These are phyloP conservation scores for Pteronotus mesoamericanus DNA, from an alignment of 2,797 vertebrate species.

Conservation along the genomic window DNA sequence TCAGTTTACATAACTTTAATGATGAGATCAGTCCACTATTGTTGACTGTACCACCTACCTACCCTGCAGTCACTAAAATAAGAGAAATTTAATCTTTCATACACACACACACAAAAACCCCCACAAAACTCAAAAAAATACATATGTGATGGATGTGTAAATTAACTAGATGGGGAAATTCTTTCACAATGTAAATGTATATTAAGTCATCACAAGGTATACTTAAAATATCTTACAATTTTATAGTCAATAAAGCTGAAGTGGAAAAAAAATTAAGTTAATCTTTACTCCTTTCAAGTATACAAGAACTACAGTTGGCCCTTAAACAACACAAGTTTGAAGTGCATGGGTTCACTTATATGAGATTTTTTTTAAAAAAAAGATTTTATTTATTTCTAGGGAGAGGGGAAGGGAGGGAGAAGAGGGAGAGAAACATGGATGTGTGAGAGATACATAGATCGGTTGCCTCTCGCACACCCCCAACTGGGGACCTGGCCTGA, in stretches of 20 bases:
- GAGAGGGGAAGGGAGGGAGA: no score
- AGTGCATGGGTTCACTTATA: background rate
- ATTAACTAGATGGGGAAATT: background rate
- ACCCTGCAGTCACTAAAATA: constrained; percentile 27
- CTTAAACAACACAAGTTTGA: background rate
- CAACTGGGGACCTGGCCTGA: no score
- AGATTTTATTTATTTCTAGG: no score
- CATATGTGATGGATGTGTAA: background rate
- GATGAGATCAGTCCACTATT: constrained; percentile 4
- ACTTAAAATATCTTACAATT: background rate
- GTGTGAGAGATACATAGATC: no score
- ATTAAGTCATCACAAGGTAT: background rate
- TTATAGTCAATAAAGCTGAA: background rate
- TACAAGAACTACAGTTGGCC: background rate
- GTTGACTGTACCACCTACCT: background rate
- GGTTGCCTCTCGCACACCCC: no score
- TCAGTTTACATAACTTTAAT: background rate
- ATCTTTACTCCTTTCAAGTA: constrained; percentile 9
- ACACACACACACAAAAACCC: no score
- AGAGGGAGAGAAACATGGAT: no score
- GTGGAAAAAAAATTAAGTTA: background rate
- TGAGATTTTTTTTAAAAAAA: no score
- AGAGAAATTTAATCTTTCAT: constrained; percentile 11
- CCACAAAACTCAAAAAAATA: background rate
- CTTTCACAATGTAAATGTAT: background rate